Base-by-base conservation (phyloP, 2,888 invertebrate genomes). In the Eilema griseolum region DNA sequence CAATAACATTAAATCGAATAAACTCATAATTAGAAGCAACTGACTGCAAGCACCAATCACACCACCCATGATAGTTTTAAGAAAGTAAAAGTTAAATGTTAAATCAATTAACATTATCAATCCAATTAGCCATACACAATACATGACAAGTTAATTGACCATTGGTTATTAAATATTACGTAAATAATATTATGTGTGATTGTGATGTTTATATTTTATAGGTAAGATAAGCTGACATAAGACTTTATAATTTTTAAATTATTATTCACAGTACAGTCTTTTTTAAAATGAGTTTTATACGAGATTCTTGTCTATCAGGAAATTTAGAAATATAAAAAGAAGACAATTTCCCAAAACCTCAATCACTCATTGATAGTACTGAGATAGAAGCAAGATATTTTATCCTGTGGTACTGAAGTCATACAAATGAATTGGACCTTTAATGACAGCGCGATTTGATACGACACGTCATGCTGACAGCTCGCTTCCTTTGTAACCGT, bases 381-480 rank as follows among this genome's bases (percentile, higher is more conserved):
- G 31, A 33, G 31, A 33, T 33, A n/a, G 37, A 24, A 33, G 31
- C 8, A 33, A 4, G 31, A 33, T 33, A 33, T 33, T n/a, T 33
- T 33, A 33, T 33, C 8, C 31, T 59, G 23, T 72, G 67, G 81
- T 79, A 76, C 73, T 68, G 82, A 87, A 88, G 86, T 88, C 88
- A 87, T 83, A 83, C 86, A 80, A 74, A 28, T 81, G 88, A 88
- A 80, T 84, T 87, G 89, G 90, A 93, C 93, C 93, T 92, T 93
- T 89, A 91, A 89, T 88, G 93, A 93, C 93, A 91, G 90, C 84
- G 86, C 90, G 90, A 94, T 94, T 94, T 92, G 94, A 94, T 93
- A 94, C 92, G 90, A 91, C 88, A 83, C 86, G 88, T 93, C 93
- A 92, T 86, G 83, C 82, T 89, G 93, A 93, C 90, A 85, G 82